Base-by-base conservation (phyloP, 2,888 invertebrate genomes). In the Cataglyphis altisquamis region DNA sequence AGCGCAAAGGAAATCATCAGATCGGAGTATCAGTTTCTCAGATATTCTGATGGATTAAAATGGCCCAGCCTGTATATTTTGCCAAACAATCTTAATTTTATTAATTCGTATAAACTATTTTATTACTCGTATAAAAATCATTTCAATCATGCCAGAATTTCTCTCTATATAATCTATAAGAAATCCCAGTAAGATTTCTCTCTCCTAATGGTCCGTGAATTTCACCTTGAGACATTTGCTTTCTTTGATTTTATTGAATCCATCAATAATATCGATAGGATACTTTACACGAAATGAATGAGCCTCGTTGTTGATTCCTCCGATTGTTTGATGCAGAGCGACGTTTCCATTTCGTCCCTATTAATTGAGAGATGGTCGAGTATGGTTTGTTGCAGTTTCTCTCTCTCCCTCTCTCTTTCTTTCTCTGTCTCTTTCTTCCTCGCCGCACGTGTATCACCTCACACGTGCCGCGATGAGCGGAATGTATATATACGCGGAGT, bases 381-480 rank as follows among this genome's bases (percentile, higher is more conserved):
- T 73, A 41, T 48, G 62, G 41, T 32, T 29, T 32, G 29, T 25
- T 39, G 73, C 62, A 62, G 12, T 25, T n/a, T 52, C n/a, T n/a
- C 52, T 52, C 15, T 25, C 25, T 25, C 25, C 25, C 15, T 60
- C 15, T 25, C 57, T 25, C 15, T 60, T 15, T 25, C 60, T 60
- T 15, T 60, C 8, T 60, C 60, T 60, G 25, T 57, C 6, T 57
- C 25, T 57, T 25, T 57, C 57, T 52, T 15, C n/a, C 86, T 57
- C 25, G 48, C 3, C 39, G 63, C 86, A 88, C 88, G 86, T 86
- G 86, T 86, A 72, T 63, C 12, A 32, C 74, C 84, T 21, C 74
- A 88, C 86, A 84, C 88, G 86, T 86, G 88, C 83, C 64, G 21
- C 48, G 32, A 9, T 15, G 10, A 66, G 72, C 39, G 88, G 89